Evolutionary conservation across 1,140 invertebrate genomes (phyloP), one percentile per base, ranked within the genome.

Genomic region (Diplogasteroides magnus): DNA sequence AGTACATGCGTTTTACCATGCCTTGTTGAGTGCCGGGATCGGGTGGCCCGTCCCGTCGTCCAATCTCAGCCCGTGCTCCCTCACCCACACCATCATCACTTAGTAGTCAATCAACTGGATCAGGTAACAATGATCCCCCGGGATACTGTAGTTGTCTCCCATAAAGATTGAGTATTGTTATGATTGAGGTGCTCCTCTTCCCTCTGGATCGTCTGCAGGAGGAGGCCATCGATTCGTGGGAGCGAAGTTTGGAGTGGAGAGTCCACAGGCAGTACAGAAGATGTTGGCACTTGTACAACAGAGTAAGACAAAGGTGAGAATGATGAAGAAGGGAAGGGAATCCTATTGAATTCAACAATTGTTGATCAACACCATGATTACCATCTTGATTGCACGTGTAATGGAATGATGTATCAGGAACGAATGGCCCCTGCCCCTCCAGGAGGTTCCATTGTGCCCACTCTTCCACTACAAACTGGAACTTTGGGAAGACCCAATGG

Each of bases 231-330:
- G 37, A 48, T 48, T 48, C 37, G 19, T 48, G 6, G 70, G 70
- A n/a, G 57, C 70, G 19, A 72, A 72, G 26, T 72, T 72, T 31
- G 93, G 93, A 74, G 91, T 93, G 31, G 93, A 93, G 31, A 96
- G 93, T 28, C 94, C 94, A 2, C 93, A 97, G 85, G 92, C 93
- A 0, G 92, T 97, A 2, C 87, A 92, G 72, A 97, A 97, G 82
- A 88, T 97, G 80, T 85, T 97, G 68, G 89, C 93, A 1, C 86
- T 97, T 88, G 27, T 90, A 88, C 66, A 97, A 94, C 37, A 48
- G 37, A 48, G 37, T 19, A 85, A 92, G 91, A 15, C 87, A 90
- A 63, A 92, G 62, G 69, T 77, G 19, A 80, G 78, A 14, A n/a
- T 58, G 23, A 23, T 2, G 31, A 37, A 55, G 27, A 25, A 71